phyloP scores from a whole-genome alignment of 1,140 invertebrate genomes.

The Drosophila punjabiensis region DNA sequence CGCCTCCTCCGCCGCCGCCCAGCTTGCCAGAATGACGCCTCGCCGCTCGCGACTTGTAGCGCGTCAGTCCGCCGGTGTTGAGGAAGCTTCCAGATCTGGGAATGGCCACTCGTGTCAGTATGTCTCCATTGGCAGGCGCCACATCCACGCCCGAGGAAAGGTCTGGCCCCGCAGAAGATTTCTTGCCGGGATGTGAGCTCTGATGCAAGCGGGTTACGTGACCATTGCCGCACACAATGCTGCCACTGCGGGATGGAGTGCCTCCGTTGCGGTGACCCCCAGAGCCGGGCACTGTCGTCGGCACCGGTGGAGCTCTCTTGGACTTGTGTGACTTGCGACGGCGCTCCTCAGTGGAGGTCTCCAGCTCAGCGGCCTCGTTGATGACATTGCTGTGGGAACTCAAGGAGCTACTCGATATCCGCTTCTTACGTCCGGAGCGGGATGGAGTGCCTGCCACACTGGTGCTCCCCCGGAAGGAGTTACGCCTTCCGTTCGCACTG shows the following conservation, averaged over 20 bases:
- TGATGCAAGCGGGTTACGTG: slow-evolving; percentile 64
- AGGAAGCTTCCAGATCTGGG: slow-evolving; percentile 93
- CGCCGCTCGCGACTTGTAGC: slow-evolving; percentile 88
- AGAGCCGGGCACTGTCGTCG: slow-evolving; percentile 48
- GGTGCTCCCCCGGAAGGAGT: slow-evolving; percentile 75
- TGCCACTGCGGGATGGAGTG: slow-evolving; percentile 24
- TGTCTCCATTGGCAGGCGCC: slow-evolving; percentile 88
- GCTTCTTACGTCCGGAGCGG: slow-evolving; percentile 87
- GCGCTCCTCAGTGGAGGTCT: slow-evolving; percentile 83
- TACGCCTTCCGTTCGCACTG: slow-evolving; percentile 63
- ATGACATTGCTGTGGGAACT: slow-evolving; percentile 87
- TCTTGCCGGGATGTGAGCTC: slow-evolving; percentile 43
- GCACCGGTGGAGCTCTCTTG: slow-evolving; percentile 80
- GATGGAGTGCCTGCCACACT: slow-evolving; percentile 52
- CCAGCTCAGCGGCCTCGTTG: slow-evolving; percentile 71
- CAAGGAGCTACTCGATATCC: slow-evolving; percentile 87
- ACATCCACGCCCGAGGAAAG: slow-evolving; percentile 74
- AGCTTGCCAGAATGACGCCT: slow-evolving; percentile 74
- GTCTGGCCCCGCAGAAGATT: slow-evolving; percentile 15
- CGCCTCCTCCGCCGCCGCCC: slow-evolving; percentile 64
- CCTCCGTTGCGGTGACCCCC: slow-evolving; percentile 17
- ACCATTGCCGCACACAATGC: slow-evolving; percentile 66
- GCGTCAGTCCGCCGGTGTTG: slow-evolving; percentile 90
- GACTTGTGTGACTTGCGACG: slow-evolving; percentile 82
- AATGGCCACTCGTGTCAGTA: slow-evolving; percentile 93